Base-by-base conservation (phyloP, 2,113 vertebrate species). In the Coryphaenoides rupestris region DNA sequence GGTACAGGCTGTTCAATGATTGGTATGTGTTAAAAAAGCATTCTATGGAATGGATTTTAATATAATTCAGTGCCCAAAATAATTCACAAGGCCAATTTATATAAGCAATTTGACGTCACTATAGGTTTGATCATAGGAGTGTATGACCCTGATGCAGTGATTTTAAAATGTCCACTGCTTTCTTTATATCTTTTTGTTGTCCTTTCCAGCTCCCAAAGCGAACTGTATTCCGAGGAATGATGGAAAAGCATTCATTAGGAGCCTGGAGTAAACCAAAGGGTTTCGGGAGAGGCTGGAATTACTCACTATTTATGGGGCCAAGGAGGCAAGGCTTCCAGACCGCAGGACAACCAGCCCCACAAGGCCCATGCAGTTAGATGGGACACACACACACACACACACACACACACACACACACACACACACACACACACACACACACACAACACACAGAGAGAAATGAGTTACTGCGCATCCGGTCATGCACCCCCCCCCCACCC, bases 211-310 rank as follows among this genome's bases (percentile, higher is more conserved):
- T 16, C 33, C 19, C 46, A 52, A 50, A 24, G 28, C 63, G 21
- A 0, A 62, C 65, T 19, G 22, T 26, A 14, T 24, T 60, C 55
- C 54, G 47, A 60, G 3, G n/a, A 22, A 55, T 58, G 50, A 60
- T 61, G 26, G 58, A 21, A 75, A 79, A 67, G 47, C 65, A 33
- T 77, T 77, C 46, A 72, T 70, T 74, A 69, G 65, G 19, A 64
- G 59, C n/a, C 64, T 68, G 68, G 76, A 70, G 47, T 76, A 63
- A 74, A 76, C 65, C 72, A 70, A 59, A 57, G 65, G 53, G 28
- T n/a, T 63, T 60, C 67, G 60, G 56, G 68, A 21, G 26, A 52
- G 16, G 55, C 60, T 79, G 76, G 75, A 80, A 72, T 64, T 16
- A 69, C 66, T 81, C 47, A 23, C 40, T 63, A 53, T 78, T 75